These are phyloP conservation scores for Paracentrotus lividus DNA, from an alignment of 53 echinoderm and acorn worm species.

Conservation along the genomic window DNA sequence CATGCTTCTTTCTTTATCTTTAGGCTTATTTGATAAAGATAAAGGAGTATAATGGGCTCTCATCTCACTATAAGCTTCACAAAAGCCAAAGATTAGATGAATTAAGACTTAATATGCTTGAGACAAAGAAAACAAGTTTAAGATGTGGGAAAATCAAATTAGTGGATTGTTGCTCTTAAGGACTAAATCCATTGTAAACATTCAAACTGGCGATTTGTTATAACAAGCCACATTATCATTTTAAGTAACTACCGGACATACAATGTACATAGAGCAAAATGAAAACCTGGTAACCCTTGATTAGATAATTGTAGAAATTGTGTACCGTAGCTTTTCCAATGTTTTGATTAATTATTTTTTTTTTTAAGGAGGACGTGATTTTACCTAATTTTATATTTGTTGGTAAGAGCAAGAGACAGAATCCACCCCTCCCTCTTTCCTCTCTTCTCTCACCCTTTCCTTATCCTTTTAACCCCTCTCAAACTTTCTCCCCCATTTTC, in stretches of 20 bases:
- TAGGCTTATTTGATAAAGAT: not conserved
- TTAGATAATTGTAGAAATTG: not conserved
- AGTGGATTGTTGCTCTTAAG: not conserved
- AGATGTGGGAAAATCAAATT: not conserved
- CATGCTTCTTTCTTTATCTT: not conserved
- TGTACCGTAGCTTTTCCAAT: not conserved
- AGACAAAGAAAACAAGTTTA: not conserved
- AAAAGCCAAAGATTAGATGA: not conserved
- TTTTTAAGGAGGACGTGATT: no score
- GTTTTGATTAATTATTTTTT: not conserved
- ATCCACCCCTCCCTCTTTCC: no score
- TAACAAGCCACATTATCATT: constrained; percentile 1
- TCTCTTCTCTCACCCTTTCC: no score
- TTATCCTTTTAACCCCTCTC: no score
- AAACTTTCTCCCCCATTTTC: not conserved
- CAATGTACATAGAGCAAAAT: not conserved
- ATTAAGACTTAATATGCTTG: not conserved
- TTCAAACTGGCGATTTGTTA: not conserved
- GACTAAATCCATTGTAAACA: constrained; percentile 20
- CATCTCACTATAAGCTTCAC: not conserved
- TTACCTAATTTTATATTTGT: no score
- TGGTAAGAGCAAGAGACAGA: no score
- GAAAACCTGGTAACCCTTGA: not conserved
- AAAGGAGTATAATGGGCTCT: not conserved
- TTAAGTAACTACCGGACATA: not conserved